Evolutionary conservation across 1,140 invertebrate species (phyloP).

Genomic region (Arion vulgaris): DNA sequence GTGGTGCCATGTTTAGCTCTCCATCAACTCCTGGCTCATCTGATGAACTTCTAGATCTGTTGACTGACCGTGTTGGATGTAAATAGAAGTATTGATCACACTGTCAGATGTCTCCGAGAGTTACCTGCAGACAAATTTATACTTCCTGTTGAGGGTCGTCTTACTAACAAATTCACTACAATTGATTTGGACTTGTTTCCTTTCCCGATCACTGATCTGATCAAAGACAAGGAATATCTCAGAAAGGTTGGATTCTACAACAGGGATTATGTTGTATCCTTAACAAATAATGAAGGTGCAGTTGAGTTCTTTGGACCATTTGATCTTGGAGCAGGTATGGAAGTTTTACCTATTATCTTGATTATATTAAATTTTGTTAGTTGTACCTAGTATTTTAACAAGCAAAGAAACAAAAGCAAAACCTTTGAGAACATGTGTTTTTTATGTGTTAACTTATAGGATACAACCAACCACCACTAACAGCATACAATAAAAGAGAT

Average conservation of each 20-base stretch:
- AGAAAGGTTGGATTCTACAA: not conserved
- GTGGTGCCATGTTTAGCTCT: constrained; percentile 25
- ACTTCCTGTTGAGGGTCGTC: not conserved
- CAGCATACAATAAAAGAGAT: no score
- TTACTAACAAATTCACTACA: constrained; percentile 26
- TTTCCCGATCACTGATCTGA: not conserved
- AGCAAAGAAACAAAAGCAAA: no score
- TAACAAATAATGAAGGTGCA: constrained; percentile 22
- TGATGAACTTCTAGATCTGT: constrained; percentile 16
- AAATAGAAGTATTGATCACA: not conserved
- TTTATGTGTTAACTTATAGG: no score
- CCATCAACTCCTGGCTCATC: constrained; percentile 11
- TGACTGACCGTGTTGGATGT: constrained; percentile 6
- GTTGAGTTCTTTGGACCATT: not conserved
- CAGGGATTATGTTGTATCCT: not conserved
- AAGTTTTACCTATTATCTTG: not conserved
- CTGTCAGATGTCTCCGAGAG: not conserved
- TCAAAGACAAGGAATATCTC: constrained; percentile 4
- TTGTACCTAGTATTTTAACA: no score
- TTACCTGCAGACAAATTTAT: not conserved
- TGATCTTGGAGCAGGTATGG: not conserved
- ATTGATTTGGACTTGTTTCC: constrained; percentile 23
- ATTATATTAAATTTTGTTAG: no score
- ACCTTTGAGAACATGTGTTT: no score
- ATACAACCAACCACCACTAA: no score